Conservation (phyloP, 2,888 invertebrate genomes). For the Aphrophora alni region DNA sequence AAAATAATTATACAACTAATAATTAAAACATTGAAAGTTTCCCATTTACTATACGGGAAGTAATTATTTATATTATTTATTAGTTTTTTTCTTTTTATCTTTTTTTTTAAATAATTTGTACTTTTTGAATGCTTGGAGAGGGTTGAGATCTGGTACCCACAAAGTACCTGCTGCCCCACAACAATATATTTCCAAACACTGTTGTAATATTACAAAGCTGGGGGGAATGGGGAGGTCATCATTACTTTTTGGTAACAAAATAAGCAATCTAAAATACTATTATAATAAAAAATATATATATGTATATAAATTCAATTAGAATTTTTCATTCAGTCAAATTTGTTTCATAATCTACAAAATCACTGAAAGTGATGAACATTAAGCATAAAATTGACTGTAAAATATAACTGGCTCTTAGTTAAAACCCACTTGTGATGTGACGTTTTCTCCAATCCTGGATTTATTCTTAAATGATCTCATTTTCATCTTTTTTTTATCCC, state of each 20-base stretch:
- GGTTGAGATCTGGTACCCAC: slow-evolving; percentile 42
- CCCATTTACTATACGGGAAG: slow-evolving; percentile 11
- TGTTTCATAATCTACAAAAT: background rate
- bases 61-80: slow-evolving; percentile 17
- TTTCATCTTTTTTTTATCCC: background rate
- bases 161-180: slow-evolving; percentile 31
- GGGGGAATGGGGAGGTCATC: background rate
- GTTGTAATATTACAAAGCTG: background rate
- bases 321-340: background rate
- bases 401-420: slow-evolving; percentile 22
- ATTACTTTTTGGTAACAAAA: slow-evolving; percentile 12
- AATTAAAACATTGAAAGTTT: slow-evolving; percentile 3
- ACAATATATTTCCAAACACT: background rate
- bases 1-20: slow-evolving; percentile 11
- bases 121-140: slow-evolving; percentile 36
- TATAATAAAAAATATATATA: background rate
- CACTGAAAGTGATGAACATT: slow-evolving; percentile 18
- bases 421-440: slow-evolving; percentile 24
- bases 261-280: slow-evolving; percentile 11
- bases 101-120: slow-evolving; percentile 38
- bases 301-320: background rate
- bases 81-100: slow-evolving; percentile 11
- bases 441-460: slow-evolving; percentile 18
- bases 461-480: background rate
- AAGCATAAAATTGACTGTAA: background rate